Conservation (phyloP, 2,888 invertebrate species). For the Chironomus riparius region DNA sequence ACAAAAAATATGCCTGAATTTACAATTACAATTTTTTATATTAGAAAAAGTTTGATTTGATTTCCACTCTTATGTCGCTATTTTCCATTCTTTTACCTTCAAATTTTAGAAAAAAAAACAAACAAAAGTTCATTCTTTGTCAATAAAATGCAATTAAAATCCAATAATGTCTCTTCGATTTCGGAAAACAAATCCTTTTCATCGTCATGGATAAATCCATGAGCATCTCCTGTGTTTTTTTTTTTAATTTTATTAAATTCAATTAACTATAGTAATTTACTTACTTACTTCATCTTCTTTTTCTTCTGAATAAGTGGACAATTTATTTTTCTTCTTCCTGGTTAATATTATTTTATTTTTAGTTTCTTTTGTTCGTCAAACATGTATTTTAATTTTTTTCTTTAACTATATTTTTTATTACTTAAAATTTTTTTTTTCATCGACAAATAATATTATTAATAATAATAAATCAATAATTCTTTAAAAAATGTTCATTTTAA, state of each 20-base stretch:
- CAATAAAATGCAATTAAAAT: neutral
- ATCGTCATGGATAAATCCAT: neutral
- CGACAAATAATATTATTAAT: neutral
- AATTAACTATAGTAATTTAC: too few species aligned
- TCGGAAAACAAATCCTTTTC: neutral
- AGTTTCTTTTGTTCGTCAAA: neutral
- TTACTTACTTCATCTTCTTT: neutral
- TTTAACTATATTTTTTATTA: neutral
- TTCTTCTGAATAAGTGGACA: neutral
- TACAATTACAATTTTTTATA: conserved; percentile 20
- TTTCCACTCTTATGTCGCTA: neutral
- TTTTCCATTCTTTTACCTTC: neutral
- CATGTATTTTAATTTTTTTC: neutral
- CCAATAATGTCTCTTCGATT: neutral
- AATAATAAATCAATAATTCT: neutral
- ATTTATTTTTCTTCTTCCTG: neutral
- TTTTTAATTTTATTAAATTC: too few species aligned
- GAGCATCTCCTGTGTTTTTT: neutral
- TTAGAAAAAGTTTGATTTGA: conserved; percentile 24
- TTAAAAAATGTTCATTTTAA: neutral
- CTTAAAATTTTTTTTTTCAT: neutral
- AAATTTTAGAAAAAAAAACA: neutral
- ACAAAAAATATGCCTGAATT: conserved; percentile 27
- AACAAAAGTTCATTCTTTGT: too few species aligned
- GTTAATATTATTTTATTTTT: neutral